Evolutionary conservation across 2,888 invertebrate genomes (phyloP), one percentile per base, ranked within the genome.

Genomic region (Fragum sueziense): DNA sequence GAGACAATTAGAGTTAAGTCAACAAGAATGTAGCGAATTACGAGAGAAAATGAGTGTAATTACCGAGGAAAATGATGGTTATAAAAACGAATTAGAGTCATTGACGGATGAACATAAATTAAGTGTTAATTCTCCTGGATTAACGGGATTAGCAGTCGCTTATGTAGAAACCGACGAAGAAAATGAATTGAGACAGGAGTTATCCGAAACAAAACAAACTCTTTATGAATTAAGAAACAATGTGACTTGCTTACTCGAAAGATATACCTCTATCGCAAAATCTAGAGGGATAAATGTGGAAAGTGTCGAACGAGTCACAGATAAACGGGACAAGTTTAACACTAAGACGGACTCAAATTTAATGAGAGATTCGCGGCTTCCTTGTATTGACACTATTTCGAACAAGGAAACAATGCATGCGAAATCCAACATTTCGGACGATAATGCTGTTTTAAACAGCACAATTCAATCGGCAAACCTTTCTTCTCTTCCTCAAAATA

Each of bases 1-100:
- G 92, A 94, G 96, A 74, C 96, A 97, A 92, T 93, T 97, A 61
- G 96, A 96, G 93, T 94, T 96, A 0, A 95, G 96, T 71, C 96
- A 97, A 92, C 96, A 96, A 61, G 90, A 93, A 76, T 93, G 93
- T 82, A 87, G 89, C 31, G 95, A 94, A 87, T 95, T 95, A 85
- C 94, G 95, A 77, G 95, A 94, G 80, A 95, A 95, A 93, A 94
- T 96, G 80, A 94, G 93, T 41, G 94, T 94, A 70, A 90, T 96
- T 85, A 96, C 96, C 93, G 94, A 94, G 1, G 90, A 89, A 31
- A 62, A 34, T n/a, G 62, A 33, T n/a, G 62, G 29, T 1, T 33
- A 22, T 20, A 62, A 62, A 62, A 33, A 33, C 22, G 33, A 62
- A 33, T n/a, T 33, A 22, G 62, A 62, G 34, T 62, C 20, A 9